Conservation (phyloP, 2,888 invertebrate species). For the Nomada goodeniana region DNA sequence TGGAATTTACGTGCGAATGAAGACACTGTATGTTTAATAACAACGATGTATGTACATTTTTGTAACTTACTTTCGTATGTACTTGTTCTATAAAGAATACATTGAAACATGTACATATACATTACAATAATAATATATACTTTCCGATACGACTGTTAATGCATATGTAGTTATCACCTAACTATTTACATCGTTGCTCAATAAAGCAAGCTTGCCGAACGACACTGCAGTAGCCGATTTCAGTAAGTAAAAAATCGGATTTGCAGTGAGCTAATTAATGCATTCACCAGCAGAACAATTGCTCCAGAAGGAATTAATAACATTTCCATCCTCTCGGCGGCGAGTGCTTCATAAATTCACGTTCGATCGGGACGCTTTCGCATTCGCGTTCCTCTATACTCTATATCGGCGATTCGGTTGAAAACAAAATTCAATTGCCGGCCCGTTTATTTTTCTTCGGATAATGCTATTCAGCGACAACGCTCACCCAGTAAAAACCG, state of each 20-base stretch:
- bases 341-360: constrained; percentile 31
- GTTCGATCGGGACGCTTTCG: not conserved
- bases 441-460: constrained; percentile 39
- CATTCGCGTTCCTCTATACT: constrained; percentile 9
- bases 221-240: not conserved
- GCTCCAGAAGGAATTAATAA: constrained; percentile 18
- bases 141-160: no score
- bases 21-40: no score
- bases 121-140: no score
- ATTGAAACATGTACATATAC: no score
- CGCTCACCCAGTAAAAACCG: constrained; percentile 23
- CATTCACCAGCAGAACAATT: not conserved
- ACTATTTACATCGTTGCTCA: no score
- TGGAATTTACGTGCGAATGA: no score
- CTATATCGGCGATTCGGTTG: constrained; percentile 6
- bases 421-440: constrained; percentile 50
- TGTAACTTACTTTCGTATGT: no score
- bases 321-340: not conserved
- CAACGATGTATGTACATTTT: no score
- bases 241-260: not conserved
- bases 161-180: no score
- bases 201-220: not conserved
- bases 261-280: not conserved
- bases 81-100: no score
- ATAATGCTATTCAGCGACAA: constrained; percentile 10